Conservation (phyloP, 2,888 invertebrate genomes). For the Leptopterna dolabrata region DNA sequence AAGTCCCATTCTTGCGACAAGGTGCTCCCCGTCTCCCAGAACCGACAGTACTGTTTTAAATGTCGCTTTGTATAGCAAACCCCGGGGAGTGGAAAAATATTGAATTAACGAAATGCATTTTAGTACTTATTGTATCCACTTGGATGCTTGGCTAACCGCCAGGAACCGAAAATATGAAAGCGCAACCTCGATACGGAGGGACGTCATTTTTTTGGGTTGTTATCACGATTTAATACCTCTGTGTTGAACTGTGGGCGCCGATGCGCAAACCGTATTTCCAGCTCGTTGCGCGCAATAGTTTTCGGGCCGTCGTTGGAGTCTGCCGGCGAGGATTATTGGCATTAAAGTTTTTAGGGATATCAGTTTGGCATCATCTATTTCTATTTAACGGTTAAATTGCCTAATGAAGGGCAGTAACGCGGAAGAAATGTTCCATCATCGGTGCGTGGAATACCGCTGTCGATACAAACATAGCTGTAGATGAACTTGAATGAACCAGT, state of each 20-base stretch:
- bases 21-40: background rate
- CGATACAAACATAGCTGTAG: background rate
- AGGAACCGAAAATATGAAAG: slow-evolving; percentile 46
- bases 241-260: slow-evolving; percentile 34
- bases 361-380: background rate
- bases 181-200: slow-evolving; percentile 31
- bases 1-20: background rate
- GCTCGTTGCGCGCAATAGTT: slow-evolving; percentile 32
- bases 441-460: background rate
- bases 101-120: slow-evolving; percentile 42
- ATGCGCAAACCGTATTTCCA: slow-evolving; percentile 41
- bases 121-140: slow-evolving; percentile 45
- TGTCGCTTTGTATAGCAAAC: background rate
- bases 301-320: background rate
- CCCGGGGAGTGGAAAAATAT: slow-evolving; percentile 13
- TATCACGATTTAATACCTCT: slow-evolving; percentile 46
- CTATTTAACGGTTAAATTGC: background rate
- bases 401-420: background rate
- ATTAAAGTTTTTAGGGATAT: slow-evolving; percentile 11
- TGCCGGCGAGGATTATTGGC: background rate
- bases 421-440: background rate
- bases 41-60: background rate
- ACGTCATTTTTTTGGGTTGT: slow-evolving; percentile 31
- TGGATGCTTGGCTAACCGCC: slow-evolving; percentile 52
- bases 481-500: background rate